Percentiles rank a stretch among this genome's conserved stretches.
phyloP scores from a whole-genome alignment of 2,113 vertebrate genomes.

The Apus apus region DNA sequence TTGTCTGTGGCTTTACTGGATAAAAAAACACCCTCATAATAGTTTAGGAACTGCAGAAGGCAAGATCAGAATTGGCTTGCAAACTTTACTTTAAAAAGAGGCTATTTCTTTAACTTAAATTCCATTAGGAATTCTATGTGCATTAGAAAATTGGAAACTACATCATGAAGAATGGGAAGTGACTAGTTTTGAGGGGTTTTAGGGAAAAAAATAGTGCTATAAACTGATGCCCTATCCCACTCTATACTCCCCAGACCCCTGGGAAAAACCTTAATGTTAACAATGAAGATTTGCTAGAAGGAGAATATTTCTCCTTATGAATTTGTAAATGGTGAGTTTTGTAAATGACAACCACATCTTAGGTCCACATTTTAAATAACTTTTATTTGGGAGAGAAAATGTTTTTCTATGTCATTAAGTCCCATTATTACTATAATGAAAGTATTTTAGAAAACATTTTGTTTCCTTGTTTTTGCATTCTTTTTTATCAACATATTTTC shows the following conservation, averaged over 20 bases:
- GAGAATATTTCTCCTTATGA: neutral
- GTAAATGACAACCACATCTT: neutral
- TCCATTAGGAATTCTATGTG: neutral
- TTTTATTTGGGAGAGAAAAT: neutral
- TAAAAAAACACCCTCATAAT: fast-evolving
- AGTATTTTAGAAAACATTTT: neutral
- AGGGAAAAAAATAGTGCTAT: neutral
- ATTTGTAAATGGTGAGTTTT: neutral
- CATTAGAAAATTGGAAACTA: neutral
- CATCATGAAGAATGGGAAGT: neutral
- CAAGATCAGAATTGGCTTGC: neutral
- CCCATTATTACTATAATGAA: neutral
- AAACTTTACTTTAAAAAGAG: neutral
- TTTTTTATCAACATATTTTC: neutral
- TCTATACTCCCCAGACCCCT: fast-evolving
- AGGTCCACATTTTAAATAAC: neutral
- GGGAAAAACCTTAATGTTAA: neutral
- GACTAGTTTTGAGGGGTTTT: neutral
- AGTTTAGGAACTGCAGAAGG: neutral
- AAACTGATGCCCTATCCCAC: fast-evolving
- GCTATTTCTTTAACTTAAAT: neutral
- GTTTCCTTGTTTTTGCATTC: neutral
- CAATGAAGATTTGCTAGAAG: neutral
- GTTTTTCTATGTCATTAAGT: neutral
- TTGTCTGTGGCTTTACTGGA: neutral